Percentiles rank a stretch among this genome's conserved stretches.
Conservation (phyloP, 2,888 invertebrate species). For the Drosophila maculinotata region DNA sequence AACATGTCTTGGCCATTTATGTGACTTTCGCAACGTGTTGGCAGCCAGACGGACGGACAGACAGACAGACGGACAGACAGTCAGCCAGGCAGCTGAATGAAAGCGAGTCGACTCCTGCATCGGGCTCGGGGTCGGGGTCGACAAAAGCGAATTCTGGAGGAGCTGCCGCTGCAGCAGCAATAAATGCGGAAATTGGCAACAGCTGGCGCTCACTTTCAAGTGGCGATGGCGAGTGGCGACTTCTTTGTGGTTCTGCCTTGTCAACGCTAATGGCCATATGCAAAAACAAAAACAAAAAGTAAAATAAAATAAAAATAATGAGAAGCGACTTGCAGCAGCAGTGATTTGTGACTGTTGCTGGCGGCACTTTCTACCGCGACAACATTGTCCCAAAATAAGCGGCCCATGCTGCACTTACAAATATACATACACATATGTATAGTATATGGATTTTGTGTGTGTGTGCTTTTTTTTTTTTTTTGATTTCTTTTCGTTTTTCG, state of each 20-base stretch:
- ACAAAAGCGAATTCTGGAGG: conserved; percentile 46
- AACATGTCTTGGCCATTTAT: conserved; percentile 69
- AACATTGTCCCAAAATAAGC: conserved; percentile 74
- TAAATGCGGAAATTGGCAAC: conserved; percentile 75
- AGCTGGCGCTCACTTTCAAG: conserved; percentile 78
- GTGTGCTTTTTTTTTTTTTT: too few species aligned
- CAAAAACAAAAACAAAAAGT: conserved; percentile 52
- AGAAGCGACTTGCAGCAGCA: conserved; percentile 57
- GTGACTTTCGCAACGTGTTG: conserved; percentile 59
- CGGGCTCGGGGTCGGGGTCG: conserved; percentile 50
- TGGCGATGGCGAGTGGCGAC: conserved; percentile 56
- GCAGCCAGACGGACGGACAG: conserved; percentile 15
- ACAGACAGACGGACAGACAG: too few species aligned
- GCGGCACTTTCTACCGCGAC: conserved; percentile 74
- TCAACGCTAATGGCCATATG: conserved; percentile 80
- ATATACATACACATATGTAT: conserved; percentile 24
- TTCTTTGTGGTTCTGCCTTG: conserved; percentile 80
- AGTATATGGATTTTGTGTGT: conserved; percentile 33
- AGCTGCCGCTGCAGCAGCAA: conserved; percentile 24
- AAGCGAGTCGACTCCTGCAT: conserved; percentile 58
- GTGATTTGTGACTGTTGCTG: conserved; percentile 56
- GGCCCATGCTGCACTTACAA: conserved; percentile 63
- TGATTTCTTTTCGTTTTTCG: conserved; percentile 49
- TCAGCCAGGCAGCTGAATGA: conserved; percentile 48
- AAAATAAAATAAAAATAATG: conserved; percentile 61